Percentiles rank a stretch among this genome's conserved stretches.
These are phyloP conservation scores for Lontra canadensis DNA, from an alignment of 2,113 vertebrate genomes.

Conservation along the genomic window DNA sequence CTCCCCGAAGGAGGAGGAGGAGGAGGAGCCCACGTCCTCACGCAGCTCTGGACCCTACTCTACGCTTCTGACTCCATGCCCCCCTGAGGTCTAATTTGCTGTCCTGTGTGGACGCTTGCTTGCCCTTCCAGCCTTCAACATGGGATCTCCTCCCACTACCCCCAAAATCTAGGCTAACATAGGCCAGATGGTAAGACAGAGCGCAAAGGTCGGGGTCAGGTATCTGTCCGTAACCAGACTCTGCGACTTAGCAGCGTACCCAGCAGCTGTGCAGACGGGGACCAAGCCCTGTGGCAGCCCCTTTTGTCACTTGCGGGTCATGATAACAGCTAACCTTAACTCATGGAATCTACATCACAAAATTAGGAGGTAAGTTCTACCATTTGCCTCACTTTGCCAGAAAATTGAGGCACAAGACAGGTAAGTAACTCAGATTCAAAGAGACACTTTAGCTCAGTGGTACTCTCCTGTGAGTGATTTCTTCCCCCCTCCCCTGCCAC, in stretches of 20 bases:
- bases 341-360: neutral
- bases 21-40: neutral
- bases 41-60: accelerated
- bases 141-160: neutral
- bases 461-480: neutral
- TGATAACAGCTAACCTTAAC: accelerated
- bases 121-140: neutral
- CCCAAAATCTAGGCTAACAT: neutral
- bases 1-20: neutral
- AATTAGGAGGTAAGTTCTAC: neutral
- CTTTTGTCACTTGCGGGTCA: neutral
- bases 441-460: too few species aligned
- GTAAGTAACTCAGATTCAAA: neutral
- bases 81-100: accelerated
- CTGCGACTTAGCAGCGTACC: accelerated
- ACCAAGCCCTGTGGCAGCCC: accelerated
- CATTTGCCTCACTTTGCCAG: neutral
- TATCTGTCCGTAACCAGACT: neutral
- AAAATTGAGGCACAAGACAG: neutral
- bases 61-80: accelerated
- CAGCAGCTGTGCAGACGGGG: accelerated
- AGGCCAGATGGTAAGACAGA: neutral
- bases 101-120: neutral
- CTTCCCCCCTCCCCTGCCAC: too few species aligned
- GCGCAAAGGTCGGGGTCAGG: neutral